Conservation (phyloP, 2,113 vertebrate species). For the Seriola aureovittata region DNA sequence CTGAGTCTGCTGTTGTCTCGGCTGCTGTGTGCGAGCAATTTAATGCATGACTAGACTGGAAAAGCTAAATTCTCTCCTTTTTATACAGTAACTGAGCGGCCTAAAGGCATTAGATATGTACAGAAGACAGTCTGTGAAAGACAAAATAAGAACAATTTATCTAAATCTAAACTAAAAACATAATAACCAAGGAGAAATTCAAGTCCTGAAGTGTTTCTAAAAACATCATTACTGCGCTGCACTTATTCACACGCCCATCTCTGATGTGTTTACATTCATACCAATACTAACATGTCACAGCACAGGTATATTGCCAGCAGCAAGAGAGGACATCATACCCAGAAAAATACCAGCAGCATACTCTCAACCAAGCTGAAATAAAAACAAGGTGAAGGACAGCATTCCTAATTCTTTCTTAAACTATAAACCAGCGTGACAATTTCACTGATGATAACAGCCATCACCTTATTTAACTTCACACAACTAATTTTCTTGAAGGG, state of each 20-base stretch:
- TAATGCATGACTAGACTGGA: slow-evolving; percentile 73
- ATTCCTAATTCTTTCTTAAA: slow-evolving; percentile 40
- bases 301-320: slow-evolving; percentile 59
- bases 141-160: background rate
- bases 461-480: slow-evolving; percentile 39
- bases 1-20: slow-evolving; percentile 64
- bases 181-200: background rate
- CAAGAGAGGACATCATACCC: slow-evolving; percentile 36
- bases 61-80: slow-evolving; percentile 50
- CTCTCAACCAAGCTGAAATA: slow-evolving; percentile 31
- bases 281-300: slow-evolving; percentile 77
- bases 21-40: slow-evolving; percentile 58
- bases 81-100: slow-evolving; percentile 32
- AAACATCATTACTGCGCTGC: slow-evolving; percentile 7
- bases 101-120: background rate
- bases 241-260: slow-evolving; percentile 43
- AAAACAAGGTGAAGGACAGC: slow-evolving; percentile 48
- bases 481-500: slow-evolving; percentile 28
- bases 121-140: background rate
- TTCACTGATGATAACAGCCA: slow-evolving; percentile 31
- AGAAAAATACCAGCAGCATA: slow-evolving; percentile 55
- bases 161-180: background rate
- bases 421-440: background rate
- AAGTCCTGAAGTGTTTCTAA: slow-evolving; percentile 3
- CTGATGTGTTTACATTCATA: slow-evolving; percentile 76